These are phyloP conservation scores for Apodemia zela DNA, from an alignment of 2,888 invertebrate genomes.

Conservation along the genomic window DNA sequence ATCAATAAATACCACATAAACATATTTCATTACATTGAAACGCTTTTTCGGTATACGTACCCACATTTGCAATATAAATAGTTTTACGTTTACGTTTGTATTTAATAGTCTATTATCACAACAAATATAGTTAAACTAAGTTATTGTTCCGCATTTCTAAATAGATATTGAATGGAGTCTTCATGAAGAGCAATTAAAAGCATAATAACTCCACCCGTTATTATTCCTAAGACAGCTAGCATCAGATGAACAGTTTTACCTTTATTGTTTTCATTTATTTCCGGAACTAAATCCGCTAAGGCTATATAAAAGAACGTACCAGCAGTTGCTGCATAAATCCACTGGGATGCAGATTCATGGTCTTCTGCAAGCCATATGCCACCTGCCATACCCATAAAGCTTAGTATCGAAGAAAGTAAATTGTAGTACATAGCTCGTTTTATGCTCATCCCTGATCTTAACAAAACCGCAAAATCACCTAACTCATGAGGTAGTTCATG, in stretches of 20 bases:
- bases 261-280: constrained; percentile 77
- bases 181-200: constrained; percentile 87
- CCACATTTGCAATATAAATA: background rate
- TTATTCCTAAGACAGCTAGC: constrained; percentile 84
- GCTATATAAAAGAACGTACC: constrained; percentile 91
- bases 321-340: constrained; percentile 90
- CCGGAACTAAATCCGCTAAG: constrained; percentile 87
- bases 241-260: constrained; percentile 77
- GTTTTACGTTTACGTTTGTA: background rate
- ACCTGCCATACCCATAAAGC: constrained; percentile 87
- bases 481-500: constrained; percentile 91
- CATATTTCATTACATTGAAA: no score
- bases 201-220: constrained; percentile 86
- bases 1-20: no score
- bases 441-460: constrained; percentile 88
- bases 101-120: background rate
- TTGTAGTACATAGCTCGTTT: constrained; percentile 87
- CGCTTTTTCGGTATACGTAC: no score
- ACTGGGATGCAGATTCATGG: constrained; percentile 83
- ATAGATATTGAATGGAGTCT: constrained; percentile 76
- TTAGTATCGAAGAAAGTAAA: constrained; percentile 86
- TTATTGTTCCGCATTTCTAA: constrained; percentile 69
- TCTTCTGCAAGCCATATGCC: constrained; percentile 86
- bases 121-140: background rate
- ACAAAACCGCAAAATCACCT: constrained; percentile 89